phyloP scores from a whole-genome alignment of 2,113 vertebrate species.

The Ochotona curzoniae region DNA sequence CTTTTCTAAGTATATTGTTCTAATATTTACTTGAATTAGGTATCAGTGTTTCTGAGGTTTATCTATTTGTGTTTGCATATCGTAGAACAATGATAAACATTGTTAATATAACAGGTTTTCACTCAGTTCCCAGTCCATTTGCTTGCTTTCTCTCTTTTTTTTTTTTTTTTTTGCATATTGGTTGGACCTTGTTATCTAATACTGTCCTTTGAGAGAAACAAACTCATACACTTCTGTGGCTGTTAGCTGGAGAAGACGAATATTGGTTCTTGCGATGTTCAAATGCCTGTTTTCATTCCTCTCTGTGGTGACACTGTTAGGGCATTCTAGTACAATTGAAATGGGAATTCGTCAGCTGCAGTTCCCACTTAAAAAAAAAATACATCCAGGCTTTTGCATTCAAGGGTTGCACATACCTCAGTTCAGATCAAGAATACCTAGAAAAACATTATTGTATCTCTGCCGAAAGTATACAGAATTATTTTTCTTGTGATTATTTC shows the following conservation, averaged over 20 bases:
- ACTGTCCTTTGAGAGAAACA: background rate
- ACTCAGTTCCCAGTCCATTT: background rate
- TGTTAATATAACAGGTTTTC: constrained; percentile 37
- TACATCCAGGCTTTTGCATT: too few relatives aligned
- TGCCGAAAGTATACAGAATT: background rate
- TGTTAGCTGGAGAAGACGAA: background rate
- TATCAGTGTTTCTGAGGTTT: constrained; percentile 40
- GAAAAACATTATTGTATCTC: background rate
- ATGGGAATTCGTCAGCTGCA: background rate
- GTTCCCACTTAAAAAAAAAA: background rate
- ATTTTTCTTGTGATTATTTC: background rate
- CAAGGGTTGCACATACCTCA: background rate
- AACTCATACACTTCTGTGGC: background rate
- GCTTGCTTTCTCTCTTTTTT: too few relatives aligned
- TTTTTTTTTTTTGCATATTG: background rate
- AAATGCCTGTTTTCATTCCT: background rate
- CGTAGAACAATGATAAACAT: constrained; percentile 8
- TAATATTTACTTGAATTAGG: constrained; percentile 54
- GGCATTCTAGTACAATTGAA: background rate
- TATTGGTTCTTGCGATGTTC: background rate
- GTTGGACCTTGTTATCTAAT: background rate
- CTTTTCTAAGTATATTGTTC: constrained; percentile 34
- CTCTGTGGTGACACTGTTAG: background rate
- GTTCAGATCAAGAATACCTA: background rate
- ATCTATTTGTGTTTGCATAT: constrained; percentile 45